phyloP scores from a whole-genome alignment of 1,140 invertebrate genomes.

The Drosophila kurseongensis region DNA sequence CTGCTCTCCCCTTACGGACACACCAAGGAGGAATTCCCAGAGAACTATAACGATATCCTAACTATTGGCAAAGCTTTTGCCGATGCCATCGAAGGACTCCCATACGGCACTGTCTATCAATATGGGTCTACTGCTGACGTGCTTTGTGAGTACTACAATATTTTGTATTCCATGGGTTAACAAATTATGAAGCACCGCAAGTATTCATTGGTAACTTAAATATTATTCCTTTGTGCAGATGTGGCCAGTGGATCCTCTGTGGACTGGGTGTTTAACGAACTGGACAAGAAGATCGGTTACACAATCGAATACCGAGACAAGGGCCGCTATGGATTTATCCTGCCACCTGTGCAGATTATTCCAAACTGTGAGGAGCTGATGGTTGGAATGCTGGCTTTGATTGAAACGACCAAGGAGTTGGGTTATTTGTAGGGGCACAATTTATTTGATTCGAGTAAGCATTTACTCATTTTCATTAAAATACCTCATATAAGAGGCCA shows the following conservation, averaged over 20 bases:
- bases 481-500: constrained; percentile 92
- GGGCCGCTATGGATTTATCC: constrained; percentile 93
- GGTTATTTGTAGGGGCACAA: constrained; percentile 44
- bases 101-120: constrained; percentile 86
- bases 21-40: constrained; percentile 80
- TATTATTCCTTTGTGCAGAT: constrained; percentile 37
- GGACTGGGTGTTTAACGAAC: constrained; percentile 88
- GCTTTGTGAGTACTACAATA: constrained; percentile 85
- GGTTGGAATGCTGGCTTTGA: constrained; percentile 91
- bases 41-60: constrained; percentile 86
- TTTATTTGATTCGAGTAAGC: constrained; percentile 4
- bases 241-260: constrained; percentile 87
- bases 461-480: constrained; percentile 49
- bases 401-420: constrained; percentile 81
- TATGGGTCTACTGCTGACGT: constrained; percentile 85
- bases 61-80: constrained; percentile 85
- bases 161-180: no score
- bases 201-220: not conserved
- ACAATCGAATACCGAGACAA: constrained; percentile 88
- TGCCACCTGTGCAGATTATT: constrained; percentile 93
- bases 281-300: constrained; percentile 87
- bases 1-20: constrained; percentile 86
- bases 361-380: constrained; percentile 93
- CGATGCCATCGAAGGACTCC: constrained; percentile 80
- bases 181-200: no score